Percentiles rank a stretch among this genome's conserved stretches.
phyloP scores from a whole-genome alignment of 2,888 invertebrate species.

The Syrphus vitripennis region DNA sequence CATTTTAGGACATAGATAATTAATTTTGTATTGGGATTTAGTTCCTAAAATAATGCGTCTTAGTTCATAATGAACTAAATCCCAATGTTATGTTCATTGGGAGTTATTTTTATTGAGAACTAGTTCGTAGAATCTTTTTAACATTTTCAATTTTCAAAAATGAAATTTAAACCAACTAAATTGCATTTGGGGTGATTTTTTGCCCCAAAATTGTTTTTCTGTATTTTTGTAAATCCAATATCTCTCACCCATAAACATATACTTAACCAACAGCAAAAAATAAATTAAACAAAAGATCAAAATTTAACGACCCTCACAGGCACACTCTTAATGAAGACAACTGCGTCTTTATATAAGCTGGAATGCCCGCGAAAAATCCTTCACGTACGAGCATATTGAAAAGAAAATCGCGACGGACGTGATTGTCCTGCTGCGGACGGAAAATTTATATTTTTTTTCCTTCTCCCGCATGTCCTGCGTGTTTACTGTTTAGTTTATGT shows the following conservation, averaged over 20 bases:
- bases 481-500: too few species aligned
- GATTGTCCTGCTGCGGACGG: constrained; percentile 18
- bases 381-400: constrained; percentile 65
- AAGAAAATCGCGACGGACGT: constrained; percentile 67
- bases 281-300: neutral
- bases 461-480: neutral
- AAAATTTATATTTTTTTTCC: constrained; percentile 14
- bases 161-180: too few species aligned
- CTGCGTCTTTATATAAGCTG: constrained; percentile 37
- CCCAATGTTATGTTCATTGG: too few species aligned
- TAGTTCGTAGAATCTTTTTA: too few species aligned
- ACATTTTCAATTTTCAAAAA: too few species aligned
- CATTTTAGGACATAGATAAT: too few species aligned
- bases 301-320: constrained; percentile 36
- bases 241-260: neutral
- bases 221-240: neutral
- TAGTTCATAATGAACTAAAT: too few species aligned
- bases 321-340: constrained; percentile 64
- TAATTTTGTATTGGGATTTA: too few species aligned
- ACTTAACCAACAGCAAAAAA: neutral
- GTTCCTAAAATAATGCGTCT: too few species aligned
- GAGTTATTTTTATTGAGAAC: too few species aligned
- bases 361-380: constrained; percentile 53
- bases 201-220: neutral
- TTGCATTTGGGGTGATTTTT: neutral